phyloP scores from a whole-genome alignment of 2,113 vertebrate species.

The Litocranius walleri region DNA sequence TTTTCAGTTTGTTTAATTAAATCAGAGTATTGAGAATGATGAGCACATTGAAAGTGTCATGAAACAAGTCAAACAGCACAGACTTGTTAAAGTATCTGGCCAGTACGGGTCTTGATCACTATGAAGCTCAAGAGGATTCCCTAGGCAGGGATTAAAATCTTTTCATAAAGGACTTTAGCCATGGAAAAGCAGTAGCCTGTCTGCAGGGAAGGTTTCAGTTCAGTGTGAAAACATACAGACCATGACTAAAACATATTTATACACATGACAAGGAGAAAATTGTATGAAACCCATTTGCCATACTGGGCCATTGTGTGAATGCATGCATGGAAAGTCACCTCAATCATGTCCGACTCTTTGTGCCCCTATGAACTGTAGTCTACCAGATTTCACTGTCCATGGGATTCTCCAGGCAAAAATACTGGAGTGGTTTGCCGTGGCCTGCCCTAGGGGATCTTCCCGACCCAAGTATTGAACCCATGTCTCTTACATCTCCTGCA shows the following conservation, averaged over 20 bases:
- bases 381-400: background rate
- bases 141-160: background rate
- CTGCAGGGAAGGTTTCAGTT: background rate
- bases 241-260: background rate
- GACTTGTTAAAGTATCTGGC: background rate
- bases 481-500: background rate
- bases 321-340: background rate
- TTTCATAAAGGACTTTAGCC: background rate
- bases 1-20: background rate
- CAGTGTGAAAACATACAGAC: background rate
- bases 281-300: background rate
- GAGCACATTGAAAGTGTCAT: background rate
- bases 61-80: background rate
- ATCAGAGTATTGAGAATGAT: background rate
- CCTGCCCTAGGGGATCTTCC: background rate
- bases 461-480: background rate
- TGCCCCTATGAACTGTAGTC: accelerated
- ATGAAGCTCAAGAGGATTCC: background rate
- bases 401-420: background rate
- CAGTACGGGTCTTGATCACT: background rate
- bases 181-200: background rate
- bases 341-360: background rate
- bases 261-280: background rate
- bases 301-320: background rate
- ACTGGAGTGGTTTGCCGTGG: background rate